Evolutionary conservation across 1,140 invertebrate species (phyloP).

Genomic region (Caerostris darwini): DNA sequence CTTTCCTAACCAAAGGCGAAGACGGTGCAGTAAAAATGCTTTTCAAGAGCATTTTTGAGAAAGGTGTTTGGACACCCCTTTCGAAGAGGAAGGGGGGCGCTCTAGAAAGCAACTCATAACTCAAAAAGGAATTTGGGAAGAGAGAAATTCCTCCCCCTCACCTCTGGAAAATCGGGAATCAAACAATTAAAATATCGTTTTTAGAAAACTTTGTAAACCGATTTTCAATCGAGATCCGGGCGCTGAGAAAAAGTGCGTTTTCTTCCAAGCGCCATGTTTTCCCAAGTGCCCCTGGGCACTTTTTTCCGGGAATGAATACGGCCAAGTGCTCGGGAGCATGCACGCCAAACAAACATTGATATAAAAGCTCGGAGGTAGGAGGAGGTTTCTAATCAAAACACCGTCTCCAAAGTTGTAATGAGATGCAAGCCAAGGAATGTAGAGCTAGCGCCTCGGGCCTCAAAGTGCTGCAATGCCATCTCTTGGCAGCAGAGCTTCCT

Average conservation of each 20-base stretch:
- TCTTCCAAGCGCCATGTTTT: slow-evolving; percentile 48
- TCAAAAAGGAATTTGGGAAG: slow-evolving; percentile 11
- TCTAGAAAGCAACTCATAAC: slow-evolving; percentile 21
- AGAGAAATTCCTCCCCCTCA: not conserved
- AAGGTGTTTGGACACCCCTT: slow-evolving; percentile 10
- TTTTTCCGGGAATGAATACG: slow-evolving; percentile 70
- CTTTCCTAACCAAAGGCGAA: not conserved
- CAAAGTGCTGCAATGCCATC: slow-evolving; percentile 25
- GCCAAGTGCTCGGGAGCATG: slow-evolving; percentile 68
- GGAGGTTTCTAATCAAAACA: slow-evolving; percentile 77
- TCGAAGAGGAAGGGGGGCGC: not conserved
- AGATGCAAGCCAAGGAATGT: slow-evolving; percentile 77
- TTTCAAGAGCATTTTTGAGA: not conserved
- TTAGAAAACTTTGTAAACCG: slow-evolving; percentile 68
- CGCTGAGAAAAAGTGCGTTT: slow-evolving; percentile 40
- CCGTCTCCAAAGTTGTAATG: slow-evolving; percentile 77
- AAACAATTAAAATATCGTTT: slow-evolving; percentile 73
- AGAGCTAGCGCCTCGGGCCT: slow-evolving; percentile 70
- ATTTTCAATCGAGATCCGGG: slow-evolving; percentile 56
- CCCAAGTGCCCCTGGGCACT: slow-evolving; percentile 33
- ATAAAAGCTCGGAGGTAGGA: slow-evolving; percentile 76
- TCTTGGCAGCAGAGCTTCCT: slow-evolving; percentile 44
- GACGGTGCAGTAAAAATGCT: not conserved
- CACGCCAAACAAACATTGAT: slow-evolving; percentile 77
- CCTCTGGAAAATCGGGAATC: slow-evolving; percentile 34